Evolutionary conservation across 1,140 invertebrate genomes (phyloP).

Genomic region (Cheumatopsyche charites): DNA sequence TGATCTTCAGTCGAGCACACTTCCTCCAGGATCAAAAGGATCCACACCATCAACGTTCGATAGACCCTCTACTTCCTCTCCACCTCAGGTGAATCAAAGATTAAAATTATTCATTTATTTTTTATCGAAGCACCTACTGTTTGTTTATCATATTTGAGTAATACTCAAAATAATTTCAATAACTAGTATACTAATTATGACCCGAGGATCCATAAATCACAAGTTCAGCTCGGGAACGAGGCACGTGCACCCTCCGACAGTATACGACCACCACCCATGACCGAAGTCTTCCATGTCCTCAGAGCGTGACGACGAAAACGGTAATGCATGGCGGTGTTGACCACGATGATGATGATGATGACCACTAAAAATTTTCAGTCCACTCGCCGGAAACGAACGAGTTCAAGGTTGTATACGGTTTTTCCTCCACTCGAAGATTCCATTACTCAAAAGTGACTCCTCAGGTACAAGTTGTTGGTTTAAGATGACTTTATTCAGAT

Average conservation of each 20-base stretch:
- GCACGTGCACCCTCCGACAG: neutral
- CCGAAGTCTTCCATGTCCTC: neutral
- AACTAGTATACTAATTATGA: no score
- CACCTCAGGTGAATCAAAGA: neutral
- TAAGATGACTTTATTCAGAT: no score
- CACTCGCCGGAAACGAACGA: no score
- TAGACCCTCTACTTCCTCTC: neutral
- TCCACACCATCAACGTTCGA: neutral
- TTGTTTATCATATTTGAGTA: no score
- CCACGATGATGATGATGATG: neutral
- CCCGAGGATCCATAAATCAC: slow-evolving; percentile 6
- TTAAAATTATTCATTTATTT: no score
- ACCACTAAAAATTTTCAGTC: neutral
- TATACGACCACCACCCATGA: neutral
- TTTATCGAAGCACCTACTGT: no score
- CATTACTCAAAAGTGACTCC: no score
- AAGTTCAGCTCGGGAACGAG: neutral
- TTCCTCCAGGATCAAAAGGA: slow-evolving; percentile 22
- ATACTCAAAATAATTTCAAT: no score
- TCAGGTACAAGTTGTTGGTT: no score
- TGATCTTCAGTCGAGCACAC: slow-evolving; percentile 25
- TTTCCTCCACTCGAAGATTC: no score
- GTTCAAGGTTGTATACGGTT: no score
- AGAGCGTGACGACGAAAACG: slow-evolving; percentile 23
- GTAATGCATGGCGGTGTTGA: neutral